phyloP scores from a whole-genome alignment of 2,113 vertebrate species.

The Corythornis cristatus region DNA sequence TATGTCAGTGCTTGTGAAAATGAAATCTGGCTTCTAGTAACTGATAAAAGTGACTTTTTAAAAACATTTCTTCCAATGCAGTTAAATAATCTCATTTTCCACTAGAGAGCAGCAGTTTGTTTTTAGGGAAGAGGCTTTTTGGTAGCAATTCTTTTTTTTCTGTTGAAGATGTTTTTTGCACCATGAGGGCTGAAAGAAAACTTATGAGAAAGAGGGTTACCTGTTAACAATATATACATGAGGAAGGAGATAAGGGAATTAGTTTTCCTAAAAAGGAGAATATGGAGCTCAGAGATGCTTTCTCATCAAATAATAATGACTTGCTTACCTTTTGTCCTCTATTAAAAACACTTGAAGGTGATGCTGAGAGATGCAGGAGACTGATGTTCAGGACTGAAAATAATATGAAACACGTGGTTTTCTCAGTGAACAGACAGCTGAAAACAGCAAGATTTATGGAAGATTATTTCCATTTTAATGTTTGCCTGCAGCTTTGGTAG shows the following conservation, averaged over 20 bases:
- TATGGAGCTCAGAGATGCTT: not conserved
- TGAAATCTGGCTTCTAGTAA: not conserved
- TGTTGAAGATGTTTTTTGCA: not conserved
- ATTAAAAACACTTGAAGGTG: not conserved
- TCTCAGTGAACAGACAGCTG: not conserved
- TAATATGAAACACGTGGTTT: not conserved
- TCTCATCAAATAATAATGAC: not conserved
- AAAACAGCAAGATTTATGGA: not conserved
- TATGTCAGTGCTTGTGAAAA: not conserved
- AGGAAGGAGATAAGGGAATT: not conserved
- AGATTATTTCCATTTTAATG: not conserved
- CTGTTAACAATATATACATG: not conserved
- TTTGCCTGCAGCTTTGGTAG: not conserved
- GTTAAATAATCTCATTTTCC: not conserved
- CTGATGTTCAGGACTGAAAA: not conserved
- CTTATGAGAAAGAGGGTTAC: not conserved
- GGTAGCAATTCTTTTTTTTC: not conserved
- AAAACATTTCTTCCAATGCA: not conserved
- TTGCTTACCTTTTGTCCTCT: not conserved
- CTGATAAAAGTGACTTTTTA: not conserved
- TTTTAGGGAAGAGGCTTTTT: not conserved
- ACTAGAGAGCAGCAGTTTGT: slow-evolving; percentile 48
- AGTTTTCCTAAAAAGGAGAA: not conserved
- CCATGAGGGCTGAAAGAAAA: not conserved
- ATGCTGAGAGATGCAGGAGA: not conserved